Conservation (phyloP, 1,140 invertebrate species). For the Papilio aristodemus region DNA sequence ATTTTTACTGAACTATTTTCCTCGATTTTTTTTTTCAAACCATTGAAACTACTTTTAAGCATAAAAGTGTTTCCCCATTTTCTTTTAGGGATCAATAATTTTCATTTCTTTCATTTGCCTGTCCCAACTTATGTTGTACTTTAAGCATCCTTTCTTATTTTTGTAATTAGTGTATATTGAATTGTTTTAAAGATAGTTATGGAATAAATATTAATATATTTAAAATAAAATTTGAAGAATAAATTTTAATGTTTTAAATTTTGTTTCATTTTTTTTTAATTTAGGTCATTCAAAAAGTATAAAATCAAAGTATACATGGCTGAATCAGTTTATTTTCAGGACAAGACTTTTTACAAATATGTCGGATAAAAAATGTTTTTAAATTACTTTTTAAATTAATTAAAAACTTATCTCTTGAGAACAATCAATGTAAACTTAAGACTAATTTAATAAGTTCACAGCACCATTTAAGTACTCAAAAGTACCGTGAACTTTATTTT, state of each 20-base stretch:
- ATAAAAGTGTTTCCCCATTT: constrained; percentile 60
- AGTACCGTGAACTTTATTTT: too few relatives aligned
- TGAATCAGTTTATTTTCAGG: background rate
- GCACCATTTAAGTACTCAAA: too few relatives aligned
- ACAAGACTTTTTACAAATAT: background rate
- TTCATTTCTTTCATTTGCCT: constrained; percentile 42
- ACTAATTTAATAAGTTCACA: too few relatives aligned
- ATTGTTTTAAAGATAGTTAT: constrained; percentile 41
- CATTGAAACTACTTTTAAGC: constrained; percentile 59
- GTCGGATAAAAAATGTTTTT: background rate
- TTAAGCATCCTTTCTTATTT: constrained; percentile 32
- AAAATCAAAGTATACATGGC: background rate
- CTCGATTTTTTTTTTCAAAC: constrained; percentile 39
- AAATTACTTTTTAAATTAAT: background rate
- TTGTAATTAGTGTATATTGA: constrained; percentile 37
- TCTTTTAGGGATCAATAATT: constrained; percentile 41
- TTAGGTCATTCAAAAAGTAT: background rate
- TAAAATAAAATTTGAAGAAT: constrained; percentile 31
- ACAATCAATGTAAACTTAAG: too few relatives aligned
- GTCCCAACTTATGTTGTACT: constrained; percentile 40
- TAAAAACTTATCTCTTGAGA: background rate
- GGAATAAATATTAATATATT: constrained; percentile 37
- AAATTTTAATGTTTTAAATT: constrained; percentile 27
- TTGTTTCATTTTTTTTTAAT: constrained; percentile 9
- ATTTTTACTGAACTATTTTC: constrained; percentile 33